phyloP scores from a whole-genome alignment of 2,888 invertebrate genomes.

The Acrocyrtus sp. region DNA sequence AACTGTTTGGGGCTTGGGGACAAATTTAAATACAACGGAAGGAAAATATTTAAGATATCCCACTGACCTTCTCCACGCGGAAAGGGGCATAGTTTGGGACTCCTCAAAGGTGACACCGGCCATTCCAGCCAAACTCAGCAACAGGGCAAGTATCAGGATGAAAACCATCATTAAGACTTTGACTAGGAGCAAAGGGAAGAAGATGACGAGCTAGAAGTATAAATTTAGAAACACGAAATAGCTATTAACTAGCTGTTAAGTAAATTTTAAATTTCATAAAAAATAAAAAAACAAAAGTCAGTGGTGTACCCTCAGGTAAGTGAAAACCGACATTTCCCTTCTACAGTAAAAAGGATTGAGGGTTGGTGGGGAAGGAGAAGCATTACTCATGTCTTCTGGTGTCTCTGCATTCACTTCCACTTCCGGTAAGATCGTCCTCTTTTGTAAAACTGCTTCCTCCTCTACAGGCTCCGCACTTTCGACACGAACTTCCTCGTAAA shows the following conservation, averaged over 20 bases:
- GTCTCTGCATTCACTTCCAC: too few species aligned
- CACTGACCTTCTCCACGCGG: conserved; percentile 92
- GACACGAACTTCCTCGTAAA: not conserved
- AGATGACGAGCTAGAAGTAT: too few species aligned
- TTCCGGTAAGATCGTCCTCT: conserved; percentile 1
- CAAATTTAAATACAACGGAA: too few species aligned
- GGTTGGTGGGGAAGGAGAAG: conserved; percentile 83
- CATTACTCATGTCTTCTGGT: too few species aligned
- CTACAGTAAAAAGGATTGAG: conserved; percentile 46
- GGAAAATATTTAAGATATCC: too few species aligned
- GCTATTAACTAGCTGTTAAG: too few species aligned
- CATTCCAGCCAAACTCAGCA: conserved; percentile 84
- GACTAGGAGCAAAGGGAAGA: conserved; percentile 84
- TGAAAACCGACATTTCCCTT: conserved; percentile 23
- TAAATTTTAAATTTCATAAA: not conserved
- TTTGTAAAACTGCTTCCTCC: not conserved
- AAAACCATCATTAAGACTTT: conserved; percentile 81
- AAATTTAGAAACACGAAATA: too few species aligned
- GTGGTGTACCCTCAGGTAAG: conserved; percentile 32
- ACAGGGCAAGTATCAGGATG: conserved; percentile 83
- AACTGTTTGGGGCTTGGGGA: not conserved
- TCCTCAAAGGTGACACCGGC: conserved; percentile 84
- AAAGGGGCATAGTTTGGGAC: conserved; percentile 79
- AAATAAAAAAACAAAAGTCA: not conserved
- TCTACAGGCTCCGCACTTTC: not conserved